Conservation (phyloP, 92 coral and sea anemone genomes). For the Zoanthus gigantus region DNA sequence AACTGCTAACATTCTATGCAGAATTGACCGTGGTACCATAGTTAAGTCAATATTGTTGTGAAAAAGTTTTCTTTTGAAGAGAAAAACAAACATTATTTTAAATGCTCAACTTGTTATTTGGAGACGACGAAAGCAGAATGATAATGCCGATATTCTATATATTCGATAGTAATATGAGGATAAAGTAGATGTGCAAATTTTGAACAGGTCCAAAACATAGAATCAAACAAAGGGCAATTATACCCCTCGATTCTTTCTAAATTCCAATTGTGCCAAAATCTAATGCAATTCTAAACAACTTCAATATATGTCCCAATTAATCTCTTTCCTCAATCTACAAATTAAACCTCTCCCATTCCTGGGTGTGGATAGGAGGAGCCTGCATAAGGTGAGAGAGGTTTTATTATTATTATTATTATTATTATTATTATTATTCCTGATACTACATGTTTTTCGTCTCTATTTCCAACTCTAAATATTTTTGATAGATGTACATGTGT, state of each 20-base stretch:
- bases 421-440: not conserved
- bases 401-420: too few relatives aligned
- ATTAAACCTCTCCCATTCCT: not conserved
- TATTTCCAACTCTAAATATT: not conserved
- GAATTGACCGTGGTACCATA: not conserved
- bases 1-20: not conserved
- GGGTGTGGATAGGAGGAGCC: not conserved
- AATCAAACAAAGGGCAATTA: not conserved
- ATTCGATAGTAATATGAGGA: not conserved
- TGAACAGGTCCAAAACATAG: not conserved
- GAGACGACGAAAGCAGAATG: constrained; percentile 6
- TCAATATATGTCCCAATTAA: not conserved
- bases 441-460: not conserved
- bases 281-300: not conserved
- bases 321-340: not conserved
- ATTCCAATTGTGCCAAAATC: not conserved
- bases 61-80: not conserved
- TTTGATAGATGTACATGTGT: not conserved
- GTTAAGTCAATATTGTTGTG: not conserved
- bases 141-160: not conserved
- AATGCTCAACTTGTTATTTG: constrained; percentile 2
- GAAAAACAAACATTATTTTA: not conserved
- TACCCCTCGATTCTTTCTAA: not conserved
- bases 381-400: not conserved
- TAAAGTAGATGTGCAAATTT: constrained; percentile 5